These are phyloP conservation scores for Tetranychus truncatus DNA, from an alignment of 2,888 invertebrate genomes.

Conservation along the genomic window DNA sequence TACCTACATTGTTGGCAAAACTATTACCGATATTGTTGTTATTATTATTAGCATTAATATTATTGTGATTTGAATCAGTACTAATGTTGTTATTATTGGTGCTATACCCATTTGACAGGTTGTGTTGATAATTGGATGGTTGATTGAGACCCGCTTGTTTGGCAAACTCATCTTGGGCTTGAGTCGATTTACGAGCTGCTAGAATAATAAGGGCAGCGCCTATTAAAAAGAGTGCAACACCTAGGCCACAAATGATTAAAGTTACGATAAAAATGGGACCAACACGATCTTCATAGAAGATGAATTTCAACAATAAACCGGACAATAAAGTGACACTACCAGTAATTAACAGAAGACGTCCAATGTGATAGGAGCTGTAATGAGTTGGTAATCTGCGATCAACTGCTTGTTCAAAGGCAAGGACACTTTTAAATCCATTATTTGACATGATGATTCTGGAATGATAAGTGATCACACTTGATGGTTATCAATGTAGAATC, in stretches of 20 bases:
- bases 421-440: not conserved
- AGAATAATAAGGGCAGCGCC: not conserved
- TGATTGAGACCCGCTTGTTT: not conserved
- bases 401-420: not conserved
- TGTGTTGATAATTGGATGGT: not conserved
- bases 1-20: not conserved
- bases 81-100: not conserved
- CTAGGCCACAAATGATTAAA: not conserved
- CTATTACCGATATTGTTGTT: not conserved
- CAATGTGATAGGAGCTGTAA: slow-evolving; percentile 7
- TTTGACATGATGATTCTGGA: not conserved
- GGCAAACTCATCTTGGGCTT: not conserved
- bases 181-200: not conserved
- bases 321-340: not conserved
- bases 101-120: not conserved
- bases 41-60: not conserved
- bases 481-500: too few species aligned
- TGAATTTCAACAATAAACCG: slow-evolving; percentile 8
- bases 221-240: not conserved
- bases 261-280: not conserved
- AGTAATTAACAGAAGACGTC: not conserved
- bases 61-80: too few species aligned
- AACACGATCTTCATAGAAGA: not conserved
- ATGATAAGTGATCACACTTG: too few species aligned
- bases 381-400: not conserved